Conservation (phyloP, 2,113 vertebrate genomes). For the Dipodomys ordii region DNA sequence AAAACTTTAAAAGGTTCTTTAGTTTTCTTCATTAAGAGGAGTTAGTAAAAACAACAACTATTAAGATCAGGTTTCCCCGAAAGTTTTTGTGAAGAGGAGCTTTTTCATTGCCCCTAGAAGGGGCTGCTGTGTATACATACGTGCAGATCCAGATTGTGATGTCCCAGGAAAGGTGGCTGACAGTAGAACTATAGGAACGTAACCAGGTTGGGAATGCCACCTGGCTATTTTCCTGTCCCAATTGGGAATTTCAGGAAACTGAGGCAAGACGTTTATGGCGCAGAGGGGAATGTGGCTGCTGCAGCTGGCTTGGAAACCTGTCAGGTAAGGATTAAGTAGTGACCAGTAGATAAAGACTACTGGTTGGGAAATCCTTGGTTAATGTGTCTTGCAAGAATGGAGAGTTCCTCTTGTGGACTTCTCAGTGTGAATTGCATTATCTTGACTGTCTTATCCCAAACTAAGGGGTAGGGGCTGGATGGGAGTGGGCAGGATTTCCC, state of each 20-base stretch:
- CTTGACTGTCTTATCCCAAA: background rate
- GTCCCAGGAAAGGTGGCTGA: background rate
- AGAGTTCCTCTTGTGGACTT: constrained; percentile 47
- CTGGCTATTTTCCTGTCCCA: constrained; percentile 51
- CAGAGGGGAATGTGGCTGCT: constrained; percentile 76
- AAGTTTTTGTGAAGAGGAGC: background rate
- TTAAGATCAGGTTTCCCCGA: constrained; percentile 5
- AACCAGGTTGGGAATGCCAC: constrained; percentile 39
- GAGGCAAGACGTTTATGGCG: constrained; percentile 70
- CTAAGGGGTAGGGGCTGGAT: background rate
- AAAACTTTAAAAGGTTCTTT: constrained; percentile 62
- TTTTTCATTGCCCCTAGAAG: background rate
- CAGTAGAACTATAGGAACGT: constrained; percentile 26
- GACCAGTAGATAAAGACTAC: background rate
- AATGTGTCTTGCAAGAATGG: background rate
- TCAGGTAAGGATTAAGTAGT: constrained; percentile 78
- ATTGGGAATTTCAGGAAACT: constrained; percentile 75
- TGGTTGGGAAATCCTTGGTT: constrained; percentile 32
- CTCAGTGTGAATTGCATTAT: constrained; percentile 1
- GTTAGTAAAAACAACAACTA: background rate
- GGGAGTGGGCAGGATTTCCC: background rate
- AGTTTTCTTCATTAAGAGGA: constrained; percentile 55
- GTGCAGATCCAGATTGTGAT: background rate
- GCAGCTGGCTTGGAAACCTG: constrained; percentile 78
- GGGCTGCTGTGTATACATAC: background rate